Evolutionary conservation across 2,888 invertebrate species (phyloP).

Genomic region (Litoditis marina): DNA sequence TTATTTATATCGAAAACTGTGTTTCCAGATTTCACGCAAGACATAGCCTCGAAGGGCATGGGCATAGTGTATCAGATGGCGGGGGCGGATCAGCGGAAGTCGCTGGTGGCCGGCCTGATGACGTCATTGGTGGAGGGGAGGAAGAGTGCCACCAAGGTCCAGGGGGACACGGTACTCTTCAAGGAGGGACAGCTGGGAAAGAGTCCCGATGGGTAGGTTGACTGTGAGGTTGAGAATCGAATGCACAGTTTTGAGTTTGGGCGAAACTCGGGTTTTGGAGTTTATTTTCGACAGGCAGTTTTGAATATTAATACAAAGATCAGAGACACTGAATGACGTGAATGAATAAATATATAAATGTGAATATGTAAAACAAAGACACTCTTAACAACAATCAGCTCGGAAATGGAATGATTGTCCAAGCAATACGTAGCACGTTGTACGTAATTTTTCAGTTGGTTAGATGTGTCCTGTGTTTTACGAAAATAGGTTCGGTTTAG

Average conservation of each 20-base stretch:
- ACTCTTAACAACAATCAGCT: no score
- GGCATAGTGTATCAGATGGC: constrained; percentile 82
- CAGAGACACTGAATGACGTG: no score
- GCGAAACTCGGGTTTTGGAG: no score
- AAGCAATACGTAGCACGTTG: no score
- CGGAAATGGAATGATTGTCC: no score
- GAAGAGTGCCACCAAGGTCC: constrained; percentile 63
- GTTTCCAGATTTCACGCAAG: constrained; percentile 82
- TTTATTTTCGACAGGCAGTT: no score
- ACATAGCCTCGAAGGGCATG: constrained; percentile 76
- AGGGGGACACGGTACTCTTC: constrained; percentile 80
- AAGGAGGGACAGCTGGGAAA: constrained; percentile 82
- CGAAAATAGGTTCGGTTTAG: no score
- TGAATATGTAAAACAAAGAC: no score
- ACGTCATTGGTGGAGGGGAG: constrained; percentile 73
- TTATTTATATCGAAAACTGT: not conserved
- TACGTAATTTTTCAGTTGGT: not conserved
- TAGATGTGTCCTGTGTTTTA: not conserved
- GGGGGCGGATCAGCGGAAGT: constrained; percentile 71
- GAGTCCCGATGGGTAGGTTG: constrained; percentile 77
- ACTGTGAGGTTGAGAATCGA: not conserved
- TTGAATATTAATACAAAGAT: no score
- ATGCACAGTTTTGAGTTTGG: no score
- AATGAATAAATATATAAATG: no score
- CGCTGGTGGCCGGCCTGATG: constrained; percentile 75